Evolutionary conservation across 2,113 vertebrate genomes (phyloP), one percentile per base, ranked within the genome.

Genomic region (Coturnix japonica): DNA sequence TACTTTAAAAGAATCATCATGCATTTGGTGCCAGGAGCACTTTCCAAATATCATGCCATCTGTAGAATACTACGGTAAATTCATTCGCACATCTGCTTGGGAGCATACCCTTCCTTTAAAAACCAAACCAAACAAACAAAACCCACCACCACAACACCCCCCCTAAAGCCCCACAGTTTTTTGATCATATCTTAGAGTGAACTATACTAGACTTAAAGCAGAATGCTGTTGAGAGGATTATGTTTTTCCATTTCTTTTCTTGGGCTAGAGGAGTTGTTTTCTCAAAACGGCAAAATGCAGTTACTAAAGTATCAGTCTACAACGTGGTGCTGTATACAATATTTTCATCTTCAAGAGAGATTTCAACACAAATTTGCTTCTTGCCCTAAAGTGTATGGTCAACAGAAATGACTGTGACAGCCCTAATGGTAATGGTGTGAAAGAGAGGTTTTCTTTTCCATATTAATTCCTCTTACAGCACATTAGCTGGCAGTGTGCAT

Each of bases 21-120:
- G 76, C 60, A 33, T 35, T 87, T 84, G 44, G 85, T 83, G 44
- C 61, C 69, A 94, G 80, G 69, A 93, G 70, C 61, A 69, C 61
- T 92, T 87, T 65, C 53, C 60, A 85, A 59, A 60, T 88, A 75
- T 90, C 53, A 15, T 44, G 53, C 91, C 90, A 90, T 95, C 93
- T 96, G 90, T 94, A 95, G 82, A 69, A 39, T 75, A 49, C 75
- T 67, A 75, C 31, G 44, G 54, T 53, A 81, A 94, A 75, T 35
- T 90, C 26, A 78, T 86, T 91, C 86, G 41, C 84, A 54, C 19
- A 26, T 61, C 71, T 69, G 39, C 70, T 78, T 78, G 85, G 57
- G 83, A 93, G 21, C 22, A 21, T 44, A 60, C 60, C 44, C 47
- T 95, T 88, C 70, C 72, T 71, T 79, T 18, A 56, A 67, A 47